Evolutionary conservation across 2,888 invertebrate genomes (phyloP), one percentile per base, ranked within the genome.

Genomic region (Pseudolycoriella hygida): DNA sequence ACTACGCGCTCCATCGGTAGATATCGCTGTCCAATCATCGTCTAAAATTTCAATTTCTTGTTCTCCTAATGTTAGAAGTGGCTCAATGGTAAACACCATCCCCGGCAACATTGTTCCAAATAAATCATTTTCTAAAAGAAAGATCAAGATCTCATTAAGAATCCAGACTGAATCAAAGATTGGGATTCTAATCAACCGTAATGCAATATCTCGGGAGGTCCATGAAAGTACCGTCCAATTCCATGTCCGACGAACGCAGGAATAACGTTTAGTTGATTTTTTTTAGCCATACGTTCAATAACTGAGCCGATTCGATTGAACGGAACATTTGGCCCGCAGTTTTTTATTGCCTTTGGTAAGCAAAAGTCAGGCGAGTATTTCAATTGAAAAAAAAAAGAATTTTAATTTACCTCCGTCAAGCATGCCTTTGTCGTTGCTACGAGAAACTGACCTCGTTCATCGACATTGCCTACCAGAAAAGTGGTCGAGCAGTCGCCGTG

Each of bases 41-140:
- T 82, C 77, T 14, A 86, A 69, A 48, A 87, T 69, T 18, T 74
- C 69, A 2, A 85, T 69, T 46, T 77, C 68, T 38, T 70, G 69
- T 1, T 64, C 66, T 1, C 92, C 92, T 53, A 87, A 80, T 2
- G 80, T 76, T 14, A 96, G 57, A 8, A 84, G 78, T 10, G 96
- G 96, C 58, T 96, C 94, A 55, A 96, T 85, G 0, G 94, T 96
- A 57, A 96, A 94, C 1, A 86, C 85, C 86, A 92, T 92, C n/a
- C 90, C 90, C 3, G 81, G 64, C 53, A 71, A 59, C 92, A 93
- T 92, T 42, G 61, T 56, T 1, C 82, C 85, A 1, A 73, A 72
- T 52, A 72, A 68, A 44, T 71, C 57, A 56, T 84, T 82, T 51
- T 67, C 83, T 81, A 56, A 45, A 60, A 62, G 11, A 17, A 43